phyloP scores from a whole-genome alignment of 2,797 vertebrate species.

The Epinephelus malabaricus region DNA sequence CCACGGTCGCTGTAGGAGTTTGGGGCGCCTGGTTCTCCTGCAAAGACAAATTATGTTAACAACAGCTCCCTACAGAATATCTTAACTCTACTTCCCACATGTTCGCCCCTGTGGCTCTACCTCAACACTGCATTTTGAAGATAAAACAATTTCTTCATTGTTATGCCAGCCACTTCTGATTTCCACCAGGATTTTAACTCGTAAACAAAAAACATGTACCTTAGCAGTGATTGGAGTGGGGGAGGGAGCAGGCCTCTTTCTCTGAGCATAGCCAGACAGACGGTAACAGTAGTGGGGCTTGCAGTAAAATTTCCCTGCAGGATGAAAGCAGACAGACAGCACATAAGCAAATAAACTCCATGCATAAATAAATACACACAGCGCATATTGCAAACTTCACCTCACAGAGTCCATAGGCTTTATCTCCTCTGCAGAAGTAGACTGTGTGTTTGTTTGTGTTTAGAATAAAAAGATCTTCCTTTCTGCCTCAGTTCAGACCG shows the following conservation, averaged over 20 bases:
- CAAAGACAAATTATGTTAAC: not conserved
- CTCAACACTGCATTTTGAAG: not conserved
- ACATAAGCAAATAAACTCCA: slow-evolving; percentile 12
- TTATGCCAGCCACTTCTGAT: not conserved
- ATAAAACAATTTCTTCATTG: not conserved
- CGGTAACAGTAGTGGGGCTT: slow-evolving; percentile 99
- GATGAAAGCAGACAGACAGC: slow-evolving; percentile 42
- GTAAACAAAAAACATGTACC: slow-evolving; percentile 83
- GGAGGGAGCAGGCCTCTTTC: slow-evolving; percentile 93
- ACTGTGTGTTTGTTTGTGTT: slow-evolving; percentile 8
- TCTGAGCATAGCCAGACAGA: slow-evolving; percentile 93
- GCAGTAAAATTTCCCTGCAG: slow-evolving; percentile 98
- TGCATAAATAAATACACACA: not conserved
- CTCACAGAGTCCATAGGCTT: slow-evolving; percentile 5
- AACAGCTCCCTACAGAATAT: not conserved
- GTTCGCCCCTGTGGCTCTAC: not conserved
- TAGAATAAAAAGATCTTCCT: slow-evolving; percentile 25
- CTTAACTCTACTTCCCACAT: not conserved
- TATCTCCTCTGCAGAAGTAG: slow-evolving; percentile 17
- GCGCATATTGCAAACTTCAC: not conserved
- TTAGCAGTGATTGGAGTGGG: slow-evolving; percentile 85
- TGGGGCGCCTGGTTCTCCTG: slow-evolving; percentile 89
- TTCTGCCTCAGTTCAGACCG: slow-evolving; percentile 31
- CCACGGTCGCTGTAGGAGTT: slow-evolving; percentile 83
- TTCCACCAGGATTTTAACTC: not conserved